Percentiles rank a stretch among this genome's conserved stretches.
These are phyloP conservation scores for Drosophila eugracilis DNA, from an alignment of 1,140 invertebrate species.

Conservation along the genomic window DNA sequence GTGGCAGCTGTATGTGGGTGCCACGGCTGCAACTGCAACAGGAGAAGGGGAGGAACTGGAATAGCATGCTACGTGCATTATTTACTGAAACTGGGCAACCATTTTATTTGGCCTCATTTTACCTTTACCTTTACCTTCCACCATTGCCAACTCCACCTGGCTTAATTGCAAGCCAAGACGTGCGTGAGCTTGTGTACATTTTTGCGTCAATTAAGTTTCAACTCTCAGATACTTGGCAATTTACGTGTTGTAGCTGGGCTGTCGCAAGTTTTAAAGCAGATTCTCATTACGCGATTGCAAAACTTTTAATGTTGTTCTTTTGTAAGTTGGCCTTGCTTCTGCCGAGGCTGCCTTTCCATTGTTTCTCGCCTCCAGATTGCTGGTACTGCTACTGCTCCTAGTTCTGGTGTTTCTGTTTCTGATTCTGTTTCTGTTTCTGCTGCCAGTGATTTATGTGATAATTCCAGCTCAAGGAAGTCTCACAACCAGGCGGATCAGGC, in stretches of 20 bases:
- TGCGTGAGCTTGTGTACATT: constrained; percentile 74
- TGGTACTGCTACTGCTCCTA: no score
- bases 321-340: constrained; percentile 70
- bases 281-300: constrained; percentile 83
- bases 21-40: constrained; percentile 10
- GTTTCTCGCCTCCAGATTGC: constrained; percentile 42
- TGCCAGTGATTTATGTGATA: constrained; percentile 78
- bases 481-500: constrained; percentile 1
- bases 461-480: constrained; percentile 62
- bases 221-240: constrained; percentile 68
- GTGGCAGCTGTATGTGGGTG: constrained; percentile 4
- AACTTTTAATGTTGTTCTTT: constrained; percentile 84
- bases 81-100: constrained; percentile 41
- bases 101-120: neutral
- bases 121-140: neutral
- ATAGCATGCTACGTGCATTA: constrained; percentile 50
- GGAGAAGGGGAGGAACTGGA: constrained; percentile 20
- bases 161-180: constrained; percentile 77
- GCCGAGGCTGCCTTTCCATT: constrained; percentile 32
- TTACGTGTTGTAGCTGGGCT: constrained; percentile 61
- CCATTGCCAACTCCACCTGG: constrained; percentile 10
- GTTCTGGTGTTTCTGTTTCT: constrained; percentile 12
- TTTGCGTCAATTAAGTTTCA: constrained; percentile 82
- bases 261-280: constrained; percentile 83
- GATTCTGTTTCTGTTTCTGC: constrained; percentile 13